These are phyloP conservation scores for Zophobas morio DNA, from an alignment of 1,140 invertebrate genomes.

Conservation along the genomic window DNA sequence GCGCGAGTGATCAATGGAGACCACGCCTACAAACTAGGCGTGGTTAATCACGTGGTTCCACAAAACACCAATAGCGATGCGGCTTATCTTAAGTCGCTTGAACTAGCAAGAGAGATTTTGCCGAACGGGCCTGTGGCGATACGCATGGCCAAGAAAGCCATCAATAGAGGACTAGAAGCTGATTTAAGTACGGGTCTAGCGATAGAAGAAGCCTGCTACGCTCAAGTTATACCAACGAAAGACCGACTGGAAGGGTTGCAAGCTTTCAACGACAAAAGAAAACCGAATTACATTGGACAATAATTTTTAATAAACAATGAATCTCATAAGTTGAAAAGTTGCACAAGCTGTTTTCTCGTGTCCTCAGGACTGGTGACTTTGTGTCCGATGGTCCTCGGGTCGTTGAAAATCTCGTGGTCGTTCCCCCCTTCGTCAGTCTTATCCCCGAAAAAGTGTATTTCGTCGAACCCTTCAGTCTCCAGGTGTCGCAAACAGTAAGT, in stretches of 20 bases:
- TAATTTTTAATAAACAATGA: slow-evolving; percentile 65
- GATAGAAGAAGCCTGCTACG: slow-evolving; percentile 94
- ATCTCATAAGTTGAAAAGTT: slow-evolving; percentile 67
- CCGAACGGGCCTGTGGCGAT: slow-evolving; percentile 94
- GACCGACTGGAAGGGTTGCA: slow-evolving; percentile 94
- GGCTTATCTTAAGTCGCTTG: slow-evolving; percentile 86
- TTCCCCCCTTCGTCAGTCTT: slow-evolving; percentile 95
- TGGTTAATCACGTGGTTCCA: slow-evolving; percentile 90
- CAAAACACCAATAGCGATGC: slow-evolving; percentile 91
- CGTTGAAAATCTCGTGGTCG: slow-evolving; percentile 95
- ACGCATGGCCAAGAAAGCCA: slow-evolving; percentile 93
- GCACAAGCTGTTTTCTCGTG: slow-evolving; percentile 82
- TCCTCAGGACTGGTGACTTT: slow-evolving; percentile 88
- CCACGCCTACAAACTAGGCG: slow-evolving; percentile 82
- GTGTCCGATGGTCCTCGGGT: slow-evolving; percentile 90
- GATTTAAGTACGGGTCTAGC: slow-evolving; percentile 83
- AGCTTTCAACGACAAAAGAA: slow-evolving; percentile 95
- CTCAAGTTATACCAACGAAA: slow-evolving; percentile 90
- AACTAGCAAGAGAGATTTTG: slow-evolving; percentile 91
- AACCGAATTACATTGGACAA: slow-evolving; percentile 84
- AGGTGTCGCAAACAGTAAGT: slow-evolving; percentile 93
- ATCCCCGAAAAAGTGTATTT: slow-evolving; percentile 99
- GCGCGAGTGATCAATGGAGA: slow-evolving; percentile 85
- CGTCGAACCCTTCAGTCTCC: slow-evolving; percentile 78
- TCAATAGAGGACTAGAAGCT: slow-evolving; percentile 87